phyloP scores from a whole-genome alignment of 2,888 invertebrate genomes.

The Limnephilus auricula region DNA sequence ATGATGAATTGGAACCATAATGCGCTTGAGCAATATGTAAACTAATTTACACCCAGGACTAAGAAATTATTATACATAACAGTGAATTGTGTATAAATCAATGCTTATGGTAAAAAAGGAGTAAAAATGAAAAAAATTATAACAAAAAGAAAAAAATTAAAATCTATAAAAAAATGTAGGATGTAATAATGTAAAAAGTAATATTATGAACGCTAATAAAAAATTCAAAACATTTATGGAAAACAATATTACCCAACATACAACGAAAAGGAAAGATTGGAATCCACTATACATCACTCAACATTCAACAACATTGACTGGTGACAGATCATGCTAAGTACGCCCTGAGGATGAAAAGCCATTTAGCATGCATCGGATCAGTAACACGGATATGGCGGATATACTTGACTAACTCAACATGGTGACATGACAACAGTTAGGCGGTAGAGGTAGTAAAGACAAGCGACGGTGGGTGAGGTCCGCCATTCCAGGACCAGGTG shows the following conservation, averaged over 20 bases:
- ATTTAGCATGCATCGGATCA: background rate
- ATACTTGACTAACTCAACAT: no score
- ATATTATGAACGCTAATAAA: constrained; percentile 44
- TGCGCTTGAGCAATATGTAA: constrained; percentile 66
- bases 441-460: background rate
- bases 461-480: background rate
- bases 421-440: background rate
- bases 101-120: constrained; percentile 56
- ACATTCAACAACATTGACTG: constrained; percentile 25
- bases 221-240: constrained; percentile 41
- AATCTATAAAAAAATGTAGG: constrained; percentile 45
- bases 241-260: constrained; percentile 45
- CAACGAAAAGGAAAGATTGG: constrained; percentile 47
- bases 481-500: background rate
- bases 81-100: constrained; percentile 51
- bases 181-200: constrained; percentile 50
- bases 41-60: constrained; percentile 67
- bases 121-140: constrained; percentile 57
- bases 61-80: constrained; percentile 65
- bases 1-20: constrained; percentile 66
- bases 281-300: constrained; percentile 30
- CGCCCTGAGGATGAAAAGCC: background rate
- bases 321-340: constrained; percentile 30
- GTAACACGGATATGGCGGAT: background rate
- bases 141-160: constrained; percentile 55